A percentile compares a stretch with the other conserved stretches of the same genome.
Conservation (phyloP, 2,113 vertebrate genomes). For the Eulemur rufifrons region DNA sequence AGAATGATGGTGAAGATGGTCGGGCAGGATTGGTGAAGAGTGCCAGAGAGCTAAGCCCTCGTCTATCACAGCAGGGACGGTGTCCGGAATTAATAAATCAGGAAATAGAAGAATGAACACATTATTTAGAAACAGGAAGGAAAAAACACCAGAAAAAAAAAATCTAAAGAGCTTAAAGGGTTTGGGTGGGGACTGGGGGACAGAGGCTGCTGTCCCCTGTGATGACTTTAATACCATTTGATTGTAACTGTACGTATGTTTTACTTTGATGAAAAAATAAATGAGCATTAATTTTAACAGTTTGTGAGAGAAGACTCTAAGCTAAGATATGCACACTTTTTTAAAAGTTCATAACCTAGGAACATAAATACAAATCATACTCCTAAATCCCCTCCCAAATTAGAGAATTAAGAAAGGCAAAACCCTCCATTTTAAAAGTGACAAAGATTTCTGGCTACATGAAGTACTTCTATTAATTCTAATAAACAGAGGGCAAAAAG, state of each 20-base stretch:
- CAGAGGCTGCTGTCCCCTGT: fast-evolving
- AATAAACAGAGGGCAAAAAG: neutral
- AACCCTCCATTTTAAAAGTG: neutral
- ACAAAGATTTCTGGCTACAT: neutral
- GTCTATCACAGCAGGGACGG: neutral
- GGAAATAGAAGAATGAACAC: neutral
- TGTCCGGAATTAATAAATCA: neutral
- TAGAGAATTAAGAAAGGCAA: neutral
- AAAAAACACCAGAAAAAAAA: neutral
- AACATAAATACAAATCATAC: neutral
- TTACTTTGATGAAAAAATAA: neutral
- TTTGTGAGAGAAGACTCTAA: neutral
- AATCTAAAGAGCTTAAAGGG: neutral
- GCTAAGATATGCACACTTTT: neutral
- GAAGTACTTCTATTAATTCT: neutral
- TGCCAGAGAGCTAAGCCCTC: neutral
- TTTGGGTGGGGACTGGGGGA: no score
- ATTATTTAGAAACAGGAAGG: neutral
- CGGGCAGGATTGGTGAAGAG: fast-evolving
- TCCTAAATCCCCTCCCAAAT: neutral
- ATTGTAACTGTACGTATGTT: no score
- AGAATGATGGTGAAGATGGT: neutral
- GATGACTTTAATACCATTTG: fast-evolving
- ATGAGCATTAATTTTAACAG: neutral
- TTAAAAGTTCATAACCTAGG: neutral